phyloP scores from a whole-genome alignment of 2,888 invertebrate species.

The Leucoptera coffeella region DNA sequence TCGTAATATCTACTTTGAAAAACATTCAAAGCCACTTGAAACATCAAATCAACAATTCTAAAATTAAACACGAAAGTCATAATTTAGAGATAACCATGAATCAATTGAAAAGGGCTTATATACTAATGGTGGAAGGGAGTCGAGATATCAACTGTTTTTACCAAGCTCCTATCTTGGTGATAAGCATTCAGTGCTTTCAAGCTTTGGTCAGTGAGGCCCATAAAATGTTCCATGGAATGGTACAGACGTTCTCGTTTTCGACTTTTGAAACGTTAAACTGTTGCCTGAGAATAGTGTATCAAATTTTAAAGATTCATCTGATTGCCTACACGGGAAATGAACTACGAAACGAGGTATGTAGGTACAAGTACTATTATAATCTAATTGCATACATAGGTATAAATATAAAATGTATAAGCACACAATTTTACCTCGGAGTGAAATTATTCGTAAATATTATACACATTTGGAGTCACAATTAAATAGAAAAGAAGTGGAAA shows the following conservation, averaged over 20 bases:
- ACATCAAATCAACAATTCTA: too few species aligned
- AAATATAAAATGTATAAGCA: too few species aligned
- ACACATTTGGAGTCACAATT: too few species aligned
- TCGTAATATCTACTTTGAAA: too few species aligned
- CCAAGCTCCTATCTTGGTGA: slow-evolving; percentile 20
- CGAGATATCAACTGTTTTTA: slow-evolving; percentile 19
- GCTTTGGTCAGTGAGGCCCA: slow-evolving; percentile 26
- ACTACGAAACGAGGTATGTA: slow-evolving; percentile 11
- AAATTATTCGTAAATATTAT: too few species aligned
- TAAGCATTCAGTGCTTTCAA: slow-evolving; percentile 27
- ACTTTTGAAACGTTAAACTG: slow-evolving; percentile 22
- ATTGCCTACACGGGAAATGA: slow-evolving; percentile 19
- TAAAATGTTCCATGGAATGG: slow-evolving; percentile 24
- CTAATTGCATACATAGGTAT: too few species aligned
- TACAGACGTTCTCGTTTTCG: slow-evolving; percentile 11
- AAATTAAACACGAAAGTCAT: too few species aligned
- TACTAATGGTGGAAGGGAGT: slow-evolving; percentile 19
- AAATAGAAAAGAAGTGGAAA: too few species aligned
- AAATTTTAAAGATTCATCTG: slow-evolving; percentile 22
- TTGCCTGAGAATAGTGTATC: slow-evolving; percentile 26
- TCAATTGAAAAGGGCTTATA: too few species aligned
- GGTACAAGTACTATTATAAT: neutral
- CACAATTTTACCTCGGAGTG: too few species aligned
- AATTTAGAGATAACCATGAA: too few species aligned
- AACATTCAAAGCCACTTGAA: too few species aligned